Percentiles rank a stretch among this genome's conserved stretches.
Evolutionary conservation across 2,888 invertebrate genomes (phyloP).

Genomic region (Ypsolopha sequella): DNA sequence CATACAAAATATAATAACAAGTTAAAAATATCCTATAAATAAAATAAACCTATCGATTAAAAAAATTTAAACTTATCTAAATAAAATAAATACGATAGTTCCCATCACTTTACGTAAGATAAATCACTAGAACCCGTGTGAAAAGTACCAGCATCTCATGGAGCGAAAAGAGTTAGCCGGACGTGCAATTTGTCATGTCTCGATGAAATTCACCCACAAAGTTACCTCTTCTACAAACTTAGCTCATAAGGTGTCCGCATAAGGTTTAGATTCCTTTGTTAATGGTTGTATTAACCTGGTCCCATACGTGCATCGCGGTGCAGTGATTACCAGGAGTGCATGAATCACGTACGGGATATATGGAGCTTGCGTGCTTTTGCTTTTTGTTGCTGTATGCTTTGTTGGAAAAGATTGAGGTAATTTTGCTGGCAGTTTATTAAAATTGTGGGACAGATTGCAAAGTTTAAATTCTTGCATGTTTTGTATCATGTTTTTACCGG

Average conservation of each 20-base stretch:
- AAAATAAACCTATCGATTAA: no score
- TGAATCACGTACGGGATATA: conserved; percentile 14
- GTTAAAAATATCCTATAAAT: no score
- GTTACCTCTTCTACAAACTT: not conserved
- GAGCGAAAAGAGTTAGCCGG: not conserved
- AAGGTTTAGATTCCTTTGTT: not conserved
- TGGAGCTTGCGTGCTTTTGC: conserved; percentile 1
- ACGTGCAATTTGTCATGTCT: conserved; percentile 1
- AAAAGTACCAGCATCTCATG: not conserved
- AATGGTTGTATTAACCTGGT: not conserved
- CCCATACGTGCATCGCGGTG: not conserved
- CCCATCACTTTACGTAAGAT: not conserved
- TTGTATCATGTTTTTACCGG: no score
- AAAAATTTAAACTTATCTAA: no score
- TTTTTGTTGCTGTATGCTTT: no score
- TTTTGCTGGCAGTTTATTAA: no score
- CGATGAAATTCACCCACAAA: not conserved
- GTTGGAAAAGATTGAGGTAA: no score
- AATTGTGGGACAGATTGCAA: no score
- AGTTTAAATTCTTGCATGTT: no score
- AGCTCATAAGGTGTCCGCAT: not conserved
- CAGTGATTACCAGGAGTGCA: conserved; percentile 17
- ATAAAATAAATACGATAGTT: no score
- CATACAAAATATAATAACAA: no score
- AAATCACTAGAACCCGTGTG: not conserved